phyloP scores from a whole-genome alignment of 1,140 invertebrate species.

The Lordiphosa stackelbergi region DNA sequence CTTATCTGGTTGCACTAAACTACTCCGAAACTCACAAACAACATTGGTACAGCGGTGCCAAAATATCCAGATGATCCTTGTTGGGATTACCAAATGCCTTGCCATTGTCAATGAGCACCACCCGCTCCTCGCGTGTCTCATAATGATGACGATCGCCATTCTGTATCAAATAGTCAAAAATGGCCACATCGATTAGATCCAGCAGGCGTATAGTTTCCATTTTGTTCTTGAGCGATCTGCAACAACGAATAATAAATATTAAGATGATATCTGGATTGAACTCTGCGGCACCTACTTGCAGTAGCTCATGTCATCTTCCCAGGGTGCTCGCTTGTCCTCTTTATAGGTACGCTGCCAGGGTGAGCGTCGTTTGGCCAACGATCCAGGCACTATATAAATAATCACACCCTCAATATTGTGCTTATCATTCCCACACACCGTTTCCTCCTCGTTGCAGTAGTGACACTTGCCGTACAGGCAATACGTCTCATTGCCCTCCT shows the following conservation, averaged over 20 bases:
- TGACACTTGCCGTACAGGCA: conserved; percentile 94
- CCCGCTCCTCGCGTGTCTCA: conserved; percentile 86
- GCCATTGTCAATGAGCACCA: conserved; percentile 94
- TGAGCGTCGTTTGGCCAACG: conserved; percentile 84
- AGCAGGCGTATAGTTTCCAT: conserved; percentile 82
- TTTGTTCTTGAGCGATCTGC: conserved; percentile 79
- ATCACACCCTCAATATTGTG: conserved; percentile 88
- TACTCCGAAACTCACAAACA: conserved; percentile 84
- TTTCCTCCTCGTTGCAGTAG: conserved; percentile 89
- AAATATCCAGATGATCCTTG: conserved; percentile 89
- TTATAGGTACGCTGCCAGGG: conserved; percentile 95
- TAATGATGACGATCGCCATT: conserved; percentile 97
- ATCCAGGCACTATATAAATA: conserved; percentile 88
- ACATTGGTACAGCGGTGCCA: conserved; percentile 93
- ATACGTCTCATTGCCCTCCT: conserved; percentile 78
- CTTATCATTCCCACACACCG: conserved; percentile 86
- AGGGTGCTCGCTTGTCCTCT: conserved; percentile 84
- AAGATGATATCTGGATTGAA: no score
- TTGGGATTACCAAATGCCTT: conserved; percentile 93
- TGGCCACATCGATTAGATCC: conserved; percentile 90
- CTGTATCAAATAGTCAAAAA: conserved; percentile 96
- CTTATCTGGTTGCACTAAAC: not conserved
- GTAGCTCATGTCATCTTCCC: conserved; percentile 88
- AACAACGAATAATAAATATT: no score
- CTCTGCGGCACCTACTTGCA: conserved; percentile 81